Base-by-base conservation (phyloP, 2,797 vertebrate genomes). In the Rousettus madagascariensis region DNA sequence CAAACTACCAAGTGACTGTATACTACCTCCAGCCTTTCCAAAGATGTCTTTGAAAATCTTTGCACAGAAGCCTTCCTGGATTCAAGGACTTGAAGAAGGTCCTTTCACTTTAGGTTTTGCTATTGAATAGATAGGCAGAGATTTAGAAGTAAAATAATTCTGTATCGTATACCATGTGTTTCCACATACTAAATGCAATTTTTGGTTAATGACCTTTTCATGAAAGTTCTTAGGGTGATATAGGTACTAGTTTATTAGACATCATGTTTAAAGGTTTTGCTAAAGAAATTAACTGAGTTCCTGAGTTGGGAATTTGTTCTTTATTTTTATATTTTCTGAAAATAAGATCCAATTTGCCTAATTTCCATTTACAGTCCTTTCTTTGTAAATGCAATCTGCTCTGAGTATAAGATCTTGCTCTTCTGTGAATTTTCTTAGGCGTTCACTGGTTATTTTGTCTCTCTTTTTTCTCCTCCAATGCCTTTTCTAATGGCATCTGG, bases 321-420 rank as follows among this genome's bases (percentile, higher is more conserved):
- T 24, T 57, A 33, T 49, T 92, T 90, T 94, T 55, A 9, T 46
- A 0, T 80, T 85, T 72, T 59, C 51, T 94, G 78, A 96, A 95
- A 84, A 82, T 90, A 71, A 90, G 43, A 74, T 59, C 33, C 51
- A 36, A 4, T 95, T 69, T 90, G 46, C 38, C 49, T 85, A 51
- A 90, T 74, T 96, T 96, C 69, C 66, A 22, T 16, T 20, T 74
- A n/a, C 2, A 55, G 53, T 53, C 6, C 3, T 53, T 87, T 71
- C 12, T 28, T 86, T 38, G 63, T 30, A 51, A 86, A 19, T 43
- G 22, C 33, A 51, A 2, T 68, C 69, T 92, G 28, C 49, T 63
- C 19, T 8, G 63, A 59, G 36, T 63, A 3, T 53, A 10, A 59
- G 43, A 30, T 86, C 24, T 79, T 59, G 55, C 16, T 72, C 55